Base-by-base conservation (phyloP, 2,888 invertebrate species). In the Allophyes oxyacanthae region DNA sequence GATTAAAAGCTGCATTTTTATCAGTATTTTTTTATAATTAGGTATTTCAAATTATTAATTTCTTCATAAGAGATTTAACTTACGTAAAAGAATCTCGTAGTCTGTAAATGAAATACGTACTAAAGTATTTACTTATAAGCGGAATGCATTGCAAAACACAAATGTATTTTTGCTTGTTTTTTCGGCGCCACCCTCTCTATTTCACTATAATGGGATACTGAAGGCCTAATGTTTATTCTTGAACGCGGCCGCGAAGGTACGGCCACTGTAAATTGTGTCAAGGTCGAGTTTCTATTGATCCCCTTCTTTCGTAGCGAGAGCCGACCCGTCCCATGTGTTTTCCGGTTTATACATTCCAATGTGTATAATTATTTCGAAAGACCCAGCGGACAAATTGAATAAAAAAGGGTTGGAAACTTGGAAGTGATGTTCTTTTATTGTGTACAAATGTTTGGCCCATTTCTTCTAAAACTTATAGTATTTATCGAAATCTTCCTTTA, bases 281-380 rank as follows among this genome's bases (percentile, higher is more conserved):
- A 87, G 93, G 93, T 91, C 90, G 89, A 74, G 77, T 81, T 80
- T 77, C 84, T 92, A 93, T 93, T 88, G 93, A 93, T 90, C 90
- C 83, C 85, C 82, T 90, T 90, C 89, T 91, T 90, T 89, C 84
- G 80, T 81, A 81, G 82, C 84, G 81, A 83, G 84, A 81, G 73
- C 77, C 83, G 78, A 82, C 84, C 84, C 86, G 77, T 84, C 85
- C 85, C 83, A 83, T 86, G 82, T 87, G 85, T 86, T 86, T 85
- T 82, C 81, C 80, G 79, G 77, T 77, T 82, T 81, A 77, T 80
- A 72, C 77, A 69, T 74, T 72, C 70, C 81, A 79, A 85, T 82
- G 83, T 81, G 78, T 77, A 80, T 81, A 82, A 84, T 84, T 84
- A 82, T 81, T 28, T 28, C 75, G 77, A 65, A 69, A 66, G 63